Evolutionary conservation across 2,113 vertebrate genomes (phyloP).

Genomic region (Macrotus californicus): DNA sequence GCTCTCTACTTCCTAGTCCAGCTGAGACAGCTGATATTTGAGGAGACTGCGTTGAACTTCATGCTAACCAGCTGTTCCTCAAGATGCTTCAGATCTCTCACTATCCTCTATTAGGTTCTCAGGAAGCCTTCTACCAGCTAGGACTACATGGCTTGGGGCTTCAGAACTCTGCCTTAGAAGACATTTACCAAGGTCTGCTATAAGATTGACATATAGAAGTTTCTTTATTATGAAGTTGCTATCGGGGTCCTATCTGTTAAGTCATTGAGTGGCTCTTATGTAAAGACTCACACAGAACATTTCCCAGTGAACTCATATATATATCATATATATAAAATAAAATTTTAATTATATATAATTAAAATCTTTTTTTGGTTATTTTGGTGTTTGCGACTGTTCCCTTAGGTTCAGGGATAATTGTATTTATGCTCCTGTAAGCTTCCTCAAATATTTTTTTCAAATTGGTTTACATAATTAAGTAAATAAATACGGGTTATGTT

Average conservation of each 20-base stretch:
- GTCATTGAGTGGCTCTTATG: background rate
- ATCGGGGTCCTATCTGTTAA: background rate
- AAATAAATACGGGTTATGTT: background rate
- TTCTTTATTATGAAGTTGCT: background rate
- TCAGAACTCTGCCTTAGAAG: background rate
- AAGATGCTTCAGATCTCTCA: background rate
- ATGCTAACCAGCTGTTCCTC: background rate
- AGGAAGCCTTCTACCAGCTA: background rate
- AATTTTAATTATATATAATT: no score
- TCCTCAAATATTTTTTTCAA: background rate
- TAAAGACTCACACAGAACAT: background rate
- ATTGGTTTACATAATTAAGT: background rate
- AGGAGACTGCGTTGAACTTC: background rate
- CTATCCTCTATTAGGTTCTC: background rate
- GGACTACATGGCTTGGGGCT: background rate
- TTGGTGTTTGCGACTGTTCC: background rate
- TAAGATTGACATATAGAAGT: background rate
- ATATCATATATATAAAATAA: no score
- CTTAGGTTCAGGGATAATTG: background rate
- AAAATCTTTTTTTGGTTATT: background rate
- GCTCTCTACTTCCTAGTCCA: slow-evolving; percentile 15
- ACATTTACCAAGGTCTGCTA: background rate
- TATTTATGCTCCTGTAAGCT: background rate
- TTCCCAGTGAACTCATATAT: background rate
- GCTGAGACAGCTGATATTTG: background rate